Evolutionary conservation across 2,888 invertebrate species (phyloP), one percentile per base, ranked within the genome.

Genomic region (Melanargia galathea): DNA sequence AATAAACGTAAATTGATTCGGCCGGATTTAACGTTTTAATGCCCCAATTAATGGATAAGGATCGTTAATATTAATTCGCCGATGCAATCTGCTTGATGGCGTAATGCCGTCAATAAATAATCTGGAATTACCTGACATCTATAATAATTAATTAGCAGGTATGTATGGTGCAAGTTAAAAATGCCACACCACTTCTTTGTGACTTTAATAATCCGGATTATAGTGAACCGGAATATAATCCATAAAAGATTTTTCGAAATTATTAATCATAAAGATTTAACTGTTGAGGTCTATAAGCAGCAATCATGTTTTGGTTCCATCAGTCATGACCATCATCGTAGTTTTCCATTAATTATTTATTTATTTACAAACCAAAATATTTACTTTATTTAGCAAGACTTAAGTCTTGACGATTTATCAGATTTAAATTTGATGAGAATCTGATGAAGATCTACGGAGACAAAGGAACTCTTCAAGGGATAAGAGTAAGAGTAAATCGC

Each of bases 11-110:
- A 65, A 71, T 69, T 68, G 70, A 72, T 71, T 70, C 69, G 54
- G 62, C 64, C 22, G 64, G 68, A 68, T 71, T 52, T 20, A 52
- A 52, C 35, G 68, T 70, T 73, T 73, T 73, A 80, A 80, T 77
- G 72, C 74, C 70, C 73, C 75, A 78, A 81, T 80, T 75, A 80
- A 78, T 76, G 75, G 73, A 74, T 75, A 76, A 74, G 69, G 70
- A 71, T 74, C 79, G 72, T 76, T 77, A 72, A 66, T 72, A 70
- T 76, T 74, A 71, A 76, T 75, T 74, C 67, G 70, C 63, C 62
- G 68, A 66, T 70, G 69, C 72, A 73, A 74, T 73, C 70, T 66
- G 69, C 65, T 67, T 66, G 61, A 65, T 66, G 63, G 68, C 70
- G 70, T 73, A 72, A 73, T 72, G 62, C 71, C 72, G 61, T 68